Evolutionary conservation across 1,140 invertebrate species (phyloP).

Genomic region (Macrobrachium nipponense): DNA sequence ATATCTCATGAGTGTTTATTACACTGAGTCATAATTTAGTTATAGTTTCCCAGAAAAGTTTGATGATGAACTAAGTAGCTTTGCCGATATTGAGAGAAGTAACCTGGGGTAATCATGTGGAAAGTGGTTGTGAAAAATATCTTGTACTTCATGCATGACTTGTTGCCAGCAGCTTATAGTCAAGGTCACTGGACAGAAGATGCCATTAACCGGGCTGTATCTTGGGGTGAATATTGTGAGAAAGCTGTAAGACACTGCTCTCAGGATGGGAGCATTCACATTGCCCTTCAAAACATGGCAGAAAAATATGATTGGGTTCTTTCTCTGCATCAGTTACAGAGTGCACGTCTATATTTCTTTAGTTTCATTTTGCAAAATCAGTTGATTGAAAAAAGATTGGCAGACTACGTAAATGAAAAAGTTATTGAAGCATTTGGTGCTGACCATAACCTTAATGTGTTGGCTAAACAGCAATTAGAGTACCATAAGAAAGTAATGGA

Average conservation of each 20-base stretch:
- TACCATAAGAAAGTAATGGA: background rate
- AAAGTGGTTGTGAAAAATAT: conserved; percentile 36
- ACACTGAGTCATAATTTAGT: too few species aligned
- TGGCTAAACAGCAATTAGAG: conserved; percentile 27
- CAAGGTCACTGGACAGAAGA: conserved; percentile 40
- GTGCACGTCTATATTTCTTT: conserved; percentile 25
- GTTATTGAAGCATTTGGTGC: background rate
- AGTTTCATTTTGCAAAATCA: conserved; percentile 30
- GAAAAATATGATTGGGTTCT: background rate
- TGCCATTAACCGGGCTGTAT: conserved; percentile 34
- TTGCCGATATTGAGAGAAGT: background rate
- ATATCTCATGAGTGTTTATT: too few species aligned
- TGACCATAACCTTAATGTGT: background rate
- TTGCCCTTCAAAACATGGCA: conserved; percentile 18
- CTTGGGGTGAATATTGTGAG: conserved; percentile 54
- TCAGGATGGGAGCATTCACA: conserved; percentile 6
- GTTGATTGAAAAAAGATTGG: conserved; percentile 15
- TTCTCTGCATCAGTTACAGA: conserved; percentile 4
- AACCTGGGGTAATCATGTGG: conserved; percentile 4
- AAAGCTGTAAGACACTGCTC: conserved; percentile 19
- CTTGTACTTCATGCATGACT: conserved; percentile 43
- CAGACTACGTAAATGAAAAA: conserved; percentile 21
- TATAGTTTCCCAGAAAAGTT: too few species aligned
- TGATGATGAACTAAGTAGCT: background rate
- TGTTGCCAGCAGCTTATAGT: conserved; percentile 40